A percentile compares a stretch with the other conserved stretches of the same genome.
These are phyloP conservation scores for Onthophagus taurus DNA, from an alignment of 1,140 invertebrate genomes.

Conservation along the genomic window DNA sequence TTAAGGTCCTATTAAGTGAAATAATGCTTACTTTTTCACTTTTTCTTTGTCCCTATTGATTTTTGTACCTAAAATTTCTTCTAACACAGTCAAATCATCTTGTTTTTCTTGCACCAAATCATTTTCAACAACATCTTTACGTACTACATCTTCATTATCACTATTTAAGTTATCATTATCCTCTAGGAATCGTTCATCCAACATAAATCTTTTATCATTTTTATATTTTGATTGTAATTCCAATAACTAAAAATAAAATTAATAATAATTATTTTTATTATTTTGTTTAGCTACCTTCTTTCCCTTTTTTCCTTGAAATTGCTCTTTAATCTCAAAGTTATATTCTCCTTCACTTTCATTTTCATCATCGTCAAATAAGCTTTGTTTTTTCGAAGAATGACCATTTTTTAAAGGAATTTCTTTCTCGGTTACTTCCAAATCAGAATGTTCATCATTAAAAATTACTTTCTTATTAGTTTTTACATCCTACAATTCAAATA, in stretches of 20 bases:
- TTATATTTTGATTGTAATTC: conserved; percentile 47
- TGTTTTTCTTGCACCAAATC: conserved; percentile 42
- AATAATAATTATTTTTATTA: not conserved
- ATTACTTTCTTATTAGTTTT: conserved; percentile 46
- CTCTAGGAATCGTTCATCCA: conserved; percentile 50
- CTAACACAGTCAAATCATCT: conserved; percentile 47
- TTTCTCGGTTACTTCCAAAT: not conserved
- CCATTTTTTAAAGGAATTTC: conserved; percentile 10
- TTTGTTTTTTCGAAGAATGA: conserved; percentile 11
- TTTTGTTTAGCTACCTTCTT: conserved; percentile 38
- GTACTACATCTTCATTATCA: conserved; percentile 20
- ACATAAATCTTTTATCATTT: conserved; percentile 48
- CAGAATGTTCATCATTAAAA: conserved; percentile 42
- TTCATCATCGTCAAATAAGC: conserved; percentile 26
- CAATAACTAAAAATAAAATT: conserved; percentile 37
- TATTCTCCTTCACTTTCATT: conserved; percentile 39
- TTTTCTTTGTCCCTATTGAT: not conserved
- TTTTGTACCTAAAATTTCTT: conserved; percentile 43
- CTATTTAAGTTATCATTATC: conserved; percentile 25
- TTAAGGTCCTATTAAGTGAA: not conserved
- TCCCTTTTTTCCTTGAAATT: conserved; percentile 45
- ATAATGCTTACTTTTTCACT: conserved; percentile 5
- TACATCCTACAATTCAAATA: conserved; percentile 39
- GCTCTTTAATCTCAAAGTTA: conserved; percentile 44
- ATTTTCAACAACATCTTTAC: conserved; percentile 11